Percentiles rank a stretch among this genome's conserved stretches.
These are phyloP conservation scores for Pycnonotus jocosus DNA, from an alignment of 2,113 vertebrate genomes.

Conservation along the genomic window DNA sequence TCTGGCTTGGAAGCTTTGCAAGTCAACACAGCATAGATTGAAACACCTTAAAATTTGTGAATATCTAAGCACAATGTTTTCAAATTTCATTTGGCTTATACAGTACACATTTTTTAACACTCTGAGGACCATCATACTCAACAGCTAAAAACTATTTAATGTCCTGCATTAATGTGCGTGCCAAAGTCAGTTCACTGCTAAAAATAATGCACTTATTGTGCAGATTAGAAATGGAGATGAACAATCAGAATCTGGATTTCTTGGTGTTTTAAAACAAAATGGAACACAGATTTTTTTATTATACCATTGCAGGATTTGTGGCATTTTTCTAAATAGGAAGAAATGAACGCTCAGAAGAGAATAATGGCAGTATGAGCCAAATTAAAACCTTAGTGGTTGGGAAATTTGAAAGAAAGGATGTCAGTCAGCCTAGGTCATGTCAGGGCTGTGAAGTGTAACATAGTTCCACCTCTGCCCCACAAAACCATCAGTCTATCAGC, in stretches of 20 bases:
- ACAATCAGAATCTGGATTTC: background rate
- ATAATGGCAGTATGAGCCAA: background rate
- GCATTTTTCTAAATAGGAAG: background rate
- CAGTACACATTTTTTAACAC: background rate
- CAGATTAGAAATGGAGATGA: background rate
- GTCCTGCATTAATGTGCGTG: background rate
- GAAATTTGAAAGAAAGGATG: slow-evolving; percentile 4
- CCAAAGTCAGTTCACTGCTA: background rate
- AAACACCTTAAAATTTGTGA: background rate
- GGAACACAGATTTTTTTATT: background rate
- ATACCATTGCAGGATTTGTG: background rate
- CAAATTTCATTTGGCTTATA: background rate
- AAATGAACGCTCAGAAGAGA: background rate
- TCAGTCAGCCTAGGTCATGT: background rate
- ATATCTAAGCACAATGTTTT: background rate
- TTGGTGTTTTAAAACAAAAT: background rate
- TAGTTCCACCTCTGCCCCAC: background rate
- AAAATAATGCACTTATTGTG: background rate
- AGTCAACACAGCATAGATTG: background rate
- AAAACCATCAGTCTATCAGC: background rate
- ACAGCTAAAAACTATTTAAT: background rate
- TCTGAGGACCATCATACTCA: background rate
- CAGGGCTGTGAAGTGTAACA: background rate
- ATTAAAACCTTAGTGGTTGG: slow-evolving; percentile 13
- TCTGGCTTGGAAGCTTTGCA: background rate